Base-by-base conservation (phyloP, 2,113 vertebrate genomes). In the Ondatra zibethicus region DNA sequence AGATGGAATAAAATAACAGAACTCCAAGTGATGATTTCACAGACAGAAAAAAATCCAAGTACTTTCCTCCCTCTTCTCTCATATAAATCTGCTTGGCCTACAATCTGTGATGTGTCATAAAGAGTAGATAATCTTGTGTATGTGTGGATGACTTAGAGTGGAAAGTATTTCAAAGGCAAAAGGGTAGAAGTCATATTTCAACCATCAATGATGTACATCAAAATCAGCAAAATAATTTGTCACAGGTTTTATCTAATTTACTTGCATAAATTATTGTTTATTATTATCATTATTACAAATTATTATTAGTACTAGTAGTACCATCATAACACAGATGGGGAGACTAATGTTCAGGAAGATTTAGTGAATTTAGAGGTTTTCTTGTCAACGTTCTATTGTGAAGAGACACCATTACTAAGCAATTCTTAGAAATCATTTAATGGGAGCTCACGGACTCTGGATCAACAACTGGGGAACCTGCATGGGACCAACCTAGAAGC, bases 291-390 rank as follows among this genome's bases (percentile, higher is more conserved):
- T 61, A 7, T 39, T n/a, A 58, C 39, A 25, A n/a, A 7, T 55
- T 90, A 72, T 21, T 91, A 89, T 52, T 61, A 82, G 55, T 61
- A 72, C 36, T 72, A 70, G 68, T 70, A 70, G 11, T 66, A 31
- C 16, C 36, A 16, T 86, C 42, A 61, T 55, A 58, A 3, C 81
- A 33, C 5, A 87, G 27, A 95, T 94, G 21, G 66, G 4, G 5
- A 87, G 91, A 93, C 17, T 92, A 45, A 81, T 7, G 21, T 88
- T 91, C 55, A 93, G 55, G 96, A 36, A 85, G 7, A 90, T 91
- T 89, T 75, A 85, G 42, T 80, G 80, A 61, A 61, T 16, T 42
- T 61, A 12, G n/a, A 93, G 66, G 68, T 89, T 88, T 36, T 21
- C 72, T 80, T 81, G 45, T 78, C 45, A 58, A 23, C 9, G 23